phyloP scores from a whole-genome alignment of 2,113 vertebrate species.

The Callaeas wilsoni region DNA sequence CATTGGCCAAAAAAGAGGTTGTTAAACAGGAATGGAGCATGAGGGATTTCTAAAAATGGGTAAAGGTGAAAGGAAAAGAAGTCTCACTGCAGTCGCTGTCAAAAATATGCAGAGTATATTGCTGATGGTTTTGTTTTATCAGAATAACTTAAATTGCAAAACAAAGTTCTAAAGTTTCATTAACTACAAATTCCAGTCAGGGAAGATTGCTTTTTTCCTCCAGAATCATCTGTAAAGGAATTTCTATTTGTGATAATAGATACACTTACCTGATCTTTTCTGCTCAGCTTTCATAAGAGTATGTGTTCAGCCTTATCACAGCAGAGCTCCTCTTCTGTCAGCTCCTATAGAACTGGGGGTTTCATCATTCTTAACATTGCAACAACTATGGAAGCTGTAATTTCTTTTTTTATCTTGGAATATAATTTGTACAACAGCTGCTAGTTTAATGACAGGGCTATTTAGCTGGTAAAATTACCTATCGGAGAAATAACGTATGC shows the following conservation, averaged over 20 bases:
- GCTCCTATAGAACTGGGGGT: not conserved
- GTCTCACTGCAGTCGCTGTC: not conserved
- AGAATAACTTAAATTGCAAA: not conserved
- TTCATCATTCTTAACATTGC: not conserved
- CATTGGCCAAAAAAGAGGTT: not conserved
- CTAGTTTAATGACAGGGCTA: constrained; percentile 64
- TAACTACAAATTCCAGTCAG: not conserved
- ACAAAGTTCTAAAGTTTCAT: not conserved
- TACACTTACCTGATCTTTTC: not conserved
- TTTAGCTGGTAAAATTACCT: constrained; percentile 70
- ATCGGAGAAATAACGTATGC: constrained; percentile 60
- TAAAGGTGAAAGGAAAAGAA: not conserved
- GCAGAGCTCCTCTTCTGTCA: not conserved
- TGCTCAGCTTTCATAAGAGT: not conserved
- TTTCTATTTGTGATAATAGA: not conserved
- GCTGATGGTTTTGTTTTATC: not conserved
- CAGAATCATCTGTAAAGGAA: not conserved
- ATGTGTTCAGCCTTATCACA: not conserved
- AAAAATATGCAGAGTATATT: not conserved
- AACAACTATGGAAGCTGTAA: not conserved
- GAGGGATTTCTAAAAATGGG: not conserved
- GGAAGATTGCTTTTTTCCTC: not conserved
- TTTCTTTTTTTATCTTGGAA: constrained; percentile 25
- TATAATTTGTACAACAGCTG: constrained; percentile 66
- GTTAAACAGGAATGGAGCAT: not conserved